phyloP scores from a whole-genome alignment of 2,888 invertebrate species.

The Plagodis pulveraria region DNA sequence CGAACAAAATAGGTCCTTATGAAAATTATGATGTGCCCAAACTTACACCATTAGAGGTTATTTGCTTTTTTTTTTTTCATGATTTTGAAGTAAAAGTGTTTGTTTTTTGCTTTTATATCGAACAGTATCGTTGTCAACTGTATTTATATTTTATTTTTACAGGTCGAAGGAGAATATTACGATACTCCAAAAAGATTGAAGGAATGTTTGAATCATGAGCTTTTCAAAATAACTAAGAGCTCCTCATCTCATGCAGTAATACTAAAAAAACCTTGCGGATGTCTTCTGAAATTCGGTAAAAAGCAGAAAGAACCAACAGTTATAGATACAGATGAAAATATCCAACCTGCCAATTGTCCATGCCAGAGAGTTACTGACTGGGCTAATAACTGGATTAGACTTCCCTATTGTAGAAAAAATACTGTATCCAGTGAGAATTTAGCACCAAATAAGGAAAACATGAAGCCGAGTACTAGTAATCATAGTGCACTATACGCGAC shows the following conservation, averaged over 20 bases:
- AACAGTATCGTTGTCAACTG: too few species aligned
- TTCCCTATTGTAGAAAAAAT: constrained; percentile 84
- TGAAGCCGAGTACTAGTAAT: constrained; percentile 60
- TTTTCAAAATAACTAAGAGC: constrained; percentile 74
- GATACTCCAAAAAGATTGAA: constrained; percentile 90
- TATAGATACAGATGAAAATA: constrained; percentile 65
- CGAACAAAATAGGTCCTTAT: constrained; percentile 83
- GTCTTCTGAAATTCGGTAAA: constrained; percentile 84
- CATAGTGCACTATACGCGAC: constrained; percentile 88
- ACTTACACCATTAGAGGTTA: constrained; percentile 82
- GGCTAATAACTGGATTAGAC: constrained; percentile 86
- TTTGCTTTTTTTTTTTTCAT: constrained; percentile 34
- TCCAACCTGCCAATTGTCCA: constrained; percentile 76
- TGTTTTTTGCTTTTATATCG: too few species aligned
- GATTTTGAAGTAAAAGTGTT: too few species aligned
- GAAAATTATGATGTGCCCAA: constrained; percentile 93
- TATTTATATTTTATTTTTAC: constrained; percentile 19
- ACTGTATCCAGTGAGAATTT: constrained; percentile 52
- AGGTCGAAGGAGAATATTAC: constrained; percentile 86
- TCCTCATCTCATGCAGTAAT: constrained; percentile 84
- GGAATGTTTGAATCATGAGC: constrained; percentile 86
- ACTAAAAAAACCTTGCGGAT: constrained; percentile 88
- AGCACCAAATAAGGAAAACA: constrained; percentile 83
- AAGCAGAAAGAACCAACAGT: constrained; percentile 63
- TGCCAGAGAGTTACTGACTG: constrained; percentile 87